phyloP scores from a whole-genome alignment of 1,140 invertebrate species.

The Drosophila paulistorum region DNA sequence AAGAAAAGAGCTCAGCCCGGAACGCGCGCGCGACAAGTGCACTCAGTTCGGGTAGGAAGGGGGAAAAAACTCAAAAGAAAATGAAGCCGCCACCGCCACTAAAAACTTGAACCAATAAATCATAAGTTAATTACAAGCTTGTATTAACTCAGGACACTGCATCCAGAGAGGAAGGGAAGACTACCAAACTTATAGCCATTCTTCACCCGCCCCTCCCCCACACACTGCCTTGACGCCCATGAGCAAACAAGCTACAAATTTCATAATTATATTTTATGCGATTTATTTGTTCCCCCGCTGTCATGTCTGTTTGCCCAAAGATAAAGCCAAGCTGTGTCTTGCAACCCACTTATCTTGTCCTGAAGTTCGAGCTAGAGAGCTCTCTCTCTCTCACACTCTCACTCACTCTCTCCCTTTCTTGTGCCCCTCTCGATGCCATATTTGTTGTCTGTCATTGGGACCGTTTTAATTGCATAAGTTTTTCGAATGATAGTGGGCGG shows the following conservation, averaged over 20 bases:
- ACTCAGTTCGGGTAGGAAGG: neutral
- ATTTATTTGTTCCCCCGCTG: conserved; percentile 75
- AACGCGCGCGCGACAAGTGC: conserved; percentile 4
- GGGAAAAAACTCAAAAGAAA: conserved; percentile 30
- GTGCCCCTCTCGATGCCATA: conserved; percentile 25
- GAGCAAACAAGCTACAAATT: conserved; percentile 67
- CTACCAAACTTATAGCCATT: no score
- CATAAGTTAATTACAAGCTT: conserved; percentile 81
- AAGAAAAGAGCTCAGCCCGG: conserved; percentile 6
- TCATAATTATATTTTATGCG: conserved; percentile 82
- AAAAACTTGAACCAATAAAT: conserved; percentile 80
- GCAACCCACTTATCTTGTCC: conserved; percentile 32
- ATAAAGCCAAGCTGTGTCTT: conserved; percentile 66
- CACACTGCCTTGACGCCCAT: neutral
- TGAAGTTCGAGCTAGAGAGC: neutral
- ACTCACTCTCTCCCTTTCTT: neutral
- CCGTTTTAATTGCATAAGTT: conserved; percentile 74
- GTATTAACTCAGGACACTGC: conserved; percentile 78
- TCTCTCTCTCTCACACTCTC: neutral
- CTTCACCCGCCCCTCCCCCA: neutral
- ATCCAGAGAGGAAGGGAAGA: conserved; percentile 23
- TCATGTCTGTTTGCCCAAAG: conserved; percentile 79
- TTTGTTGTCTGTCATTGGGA: conserved; percentile 60
- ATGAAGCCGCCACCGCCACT: conserved; percentile 66
- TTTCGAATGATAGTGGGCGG: conserved; percentile 16